A percentile compares a stretch with the other conserved stretches of the same genome.
These are phyloP conservation scores for Danio aesculapii DNA, from an alignment of 2,797 vertebrate species.

Conservation along the genomic window DNA sequence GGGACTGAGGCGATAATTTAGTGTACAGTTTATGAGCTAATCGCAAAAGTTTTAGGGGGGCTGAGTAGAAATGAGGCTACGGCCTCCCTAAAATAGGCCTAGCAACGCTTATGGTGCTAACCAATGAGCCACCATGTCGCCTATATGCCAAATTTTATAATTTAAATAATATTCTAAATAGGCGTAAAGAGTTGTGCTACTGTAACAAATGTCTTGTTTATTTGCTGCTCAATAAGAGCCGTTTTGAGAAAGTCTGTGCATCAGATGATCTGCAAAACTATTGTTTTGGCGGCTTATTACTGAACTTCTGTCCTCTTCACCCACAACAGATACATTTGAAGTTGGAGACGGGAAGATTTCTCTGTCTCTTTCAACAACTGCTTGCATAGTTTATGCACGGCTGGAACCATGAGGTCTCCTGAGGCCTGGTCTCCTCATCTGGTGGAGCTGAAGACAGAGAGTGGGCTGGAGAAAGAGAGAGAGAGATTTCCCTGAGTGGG, in stretches of 20 bases:
- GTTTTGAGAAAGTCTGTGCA: neutral
- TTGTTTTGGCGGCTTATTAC: neutral
- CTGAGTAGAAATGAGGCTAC: no score
- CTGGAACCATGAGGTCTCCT: neutral
- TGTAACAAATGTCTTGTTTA: neutral
- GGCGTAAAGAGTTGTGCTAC: neutral
- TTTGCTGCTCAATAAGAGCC: neutral
- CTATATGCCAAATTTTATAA: no score
- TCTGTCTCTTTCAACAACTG: neutral
- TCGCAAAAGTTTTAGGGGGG: no score
- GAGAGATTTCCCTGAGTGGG: constrained; percentile 16
- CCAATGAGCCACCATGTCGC: no score
- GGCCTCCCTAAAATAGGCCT: no score
- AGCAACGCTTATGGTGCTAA: no score
- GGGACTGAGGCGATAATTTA: no score
- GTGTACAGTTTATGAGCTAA: no score
- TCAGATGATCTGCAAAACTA: neutral
- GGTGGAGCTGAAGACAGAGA: constrained; percentile 28
- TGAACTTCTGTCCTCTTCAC: neutral
- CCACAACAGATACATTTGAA: neutral
- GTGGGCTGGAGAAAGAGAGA: constrained; percentile 16
- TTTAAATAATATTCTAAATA: neutral
- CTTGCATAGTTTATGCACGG: constrained; percentile 12
- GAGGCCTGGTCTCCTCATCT: neutral
- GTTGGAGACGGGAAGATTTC: neutral